phyloP scores from a whole-genome alignment of 2,113 vertebrate species.

The Pitta sordida region DNA sequence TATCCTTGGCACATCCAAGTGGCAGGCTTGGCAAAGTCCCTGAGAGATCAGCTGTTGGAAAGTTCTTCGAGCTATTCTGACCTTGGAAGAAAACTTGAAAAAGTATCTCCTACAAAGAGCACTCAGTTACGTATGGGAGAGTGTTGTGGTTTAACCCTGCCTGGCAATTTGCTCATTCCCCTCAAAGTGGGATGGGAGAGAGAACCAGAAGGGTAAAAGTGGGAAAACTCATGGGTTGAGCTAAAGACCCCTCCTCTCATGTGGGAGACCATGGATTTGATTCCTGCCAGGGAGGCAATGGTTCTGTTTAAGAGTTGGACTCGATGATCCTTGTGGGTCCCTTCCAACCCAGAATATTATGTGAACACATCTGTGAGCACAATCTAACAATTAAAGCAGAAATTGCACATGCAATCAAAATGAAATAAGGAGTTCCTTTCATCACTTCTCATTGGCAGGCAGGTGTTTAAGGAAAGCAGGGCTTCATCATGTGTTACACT shows the following conservation, averaged over 20 bases:
- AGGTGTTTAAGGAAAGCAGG: not conserved
- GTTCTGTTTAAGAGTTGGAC: too few species aligned
- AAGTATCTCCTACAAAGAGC: not conserved
- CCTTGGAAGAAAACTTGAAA: not conserved
- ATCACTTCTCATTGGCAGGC: not conserved
- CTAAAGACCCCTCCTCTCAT: too few species aligned
- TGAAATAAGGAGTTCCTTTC: not conserved
- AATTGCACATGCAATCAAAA: rapidly evolving
- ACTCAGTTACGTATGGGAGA: not conserved
- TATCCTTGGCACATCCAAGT: not conserved
- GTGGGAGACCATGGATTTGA: too few species aligned
- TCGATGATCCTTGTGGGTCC: too few species aligned
- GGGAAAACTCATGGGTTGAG: not conserved
- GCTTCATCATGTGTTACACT: not conserved
- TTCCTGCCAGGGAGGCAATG: too few species aligned
- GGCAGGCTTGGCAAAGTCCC: not conserved
- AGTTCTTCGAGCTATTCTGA: not conserved
- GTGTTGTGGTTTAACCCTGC: not conserved
- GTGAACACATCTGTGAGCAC: too few species aligned
- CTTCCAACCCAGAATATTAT: too few species aligned
- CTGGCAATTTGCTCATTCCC: not conserved
- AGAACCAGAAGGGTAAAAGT: not conserved
- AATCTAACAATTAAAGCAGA: not conserved
- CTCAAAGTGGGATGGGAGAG: not conserved
- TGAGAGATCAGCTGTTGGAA: not conserved